Evolutionary conservation across 2,888 invertebrate species (phyloP), one percentile per base, ranked within the genome.

Genomic region (Hydropsyche betteni): DNA sequence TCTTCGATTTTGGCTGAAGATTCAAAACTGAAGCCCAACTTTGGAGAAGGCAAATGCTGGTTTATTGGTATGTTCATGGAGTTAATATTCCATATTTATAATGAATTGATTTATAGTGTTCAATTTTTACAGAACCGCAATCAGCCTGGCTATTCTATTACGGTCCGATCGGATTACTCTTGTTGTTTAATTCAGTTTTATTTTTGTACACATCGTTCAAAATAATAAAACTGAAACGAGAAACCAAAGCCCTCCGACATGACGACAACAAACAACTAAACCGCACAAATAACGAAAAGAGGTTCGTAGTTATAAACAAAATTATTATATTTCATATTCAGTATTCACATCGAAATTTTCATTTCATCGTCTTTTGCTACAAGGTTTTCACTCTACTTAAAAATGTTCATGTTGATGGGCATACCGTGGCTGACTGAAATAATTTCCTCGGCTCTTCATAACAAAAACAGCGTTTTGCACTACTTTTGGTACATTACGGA

Each of bases 321-420:
- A 24, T 24, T 24, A 24, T 24, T 24, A 24, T 2, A 24, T 24
- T 24, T 24, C 2, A 24, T 24, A 24, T 24, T 24, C 24, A 24
- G 24, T 24, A 24, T 24, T 24, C 24, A 24, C 24, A 2, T 24
- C 24, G 1, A 24, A 24, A 24, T 24, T 24, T 24, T 24, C 2
- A 24, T 44, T 44, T 8, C 10, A 4, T 44, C 10, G 44, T 77
- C 10, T 68, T 58, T 68, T 72, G 38, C 5, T 78, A 76, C 24
- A 82, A 92, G 92, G 83, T 92, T 91, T 82, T 89, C 90, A 75
- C 83, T 92, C 2, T 92, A 92, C 81, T 81, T 92, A 80, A 92
- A 92, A 80, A 84, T 93, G 38, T 90, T 92, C 80, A 86, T 92
- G 78, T 90, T 92, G 0, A 92, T 92, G 91, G 93, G 92, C 4